These are phyloP conservation scores for Pseudococcus longispinus DNA, from an alignment of 2,888 invertebrate species.

Conservation along the genomic window DNA sequence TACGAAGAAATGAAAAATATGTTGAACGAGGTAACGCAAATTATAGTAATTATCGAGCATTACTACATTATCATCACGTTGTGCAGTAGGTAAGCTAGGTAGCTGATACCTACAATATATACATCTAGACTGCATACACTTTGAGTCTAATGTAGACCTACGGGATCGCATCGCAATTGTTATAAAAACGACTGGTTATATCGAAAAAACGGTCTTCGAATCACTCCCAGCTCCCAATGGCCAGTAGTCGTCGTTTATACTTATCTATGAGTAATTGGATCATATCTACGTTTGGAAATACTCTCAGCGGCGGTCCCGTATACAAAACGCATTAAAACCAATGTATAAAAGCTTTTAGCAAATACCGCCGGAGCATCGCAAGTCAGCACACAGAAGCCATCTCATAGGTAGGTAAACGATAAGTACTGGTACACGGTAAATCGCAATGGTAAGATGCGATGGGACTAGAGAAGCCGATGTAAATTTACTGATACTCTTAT, in stretches of 20 bases:
- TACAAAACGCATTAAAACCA: background rate
- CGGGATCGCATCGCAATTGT: no score
- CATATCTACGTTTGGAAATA: background rate
- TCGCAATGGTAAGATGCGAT: background rate
- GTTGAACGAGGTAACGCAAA: background rate
- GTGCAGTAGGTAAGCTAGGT: background rate
- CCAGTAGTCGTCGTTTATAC: background rate
- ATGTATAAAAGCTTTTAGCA: slow-evolving; percentile 23
- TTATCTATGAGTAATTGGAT: slow-evolving; percentile 4
- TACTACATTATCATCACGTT: background rate
- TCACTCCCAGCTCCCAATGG: background rate
- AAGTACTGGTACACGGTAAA: background rate
- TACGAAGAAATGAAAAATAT: background rate
- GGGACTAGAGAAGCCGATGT: background rate
- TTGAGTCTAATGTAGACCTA: no score
- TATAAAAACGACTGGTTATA: background rate
- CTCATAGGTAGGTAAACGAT: background rate
- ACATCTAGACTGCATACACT: background rate
- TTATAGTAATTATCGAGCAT: slow-evolving; percentile 8
- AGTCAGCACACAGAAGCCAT: background rate
- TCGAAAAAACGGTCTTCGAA: background rate
- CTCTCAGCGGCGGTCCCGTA: slow-evolving; percentile 7
- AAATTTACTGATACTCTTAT: slow-evolving; percentile 44
- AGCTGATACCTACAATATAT: background rate
- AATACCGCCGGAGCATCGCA: background rate